A percentile compares a stretch with the other conserved stretches of the same genome.
These are phyloP conservation scores for Pelecanus crispus DNA, from an alignment of 2,113 vertebrate genomes.

Conservation along the genomic window DNA sequence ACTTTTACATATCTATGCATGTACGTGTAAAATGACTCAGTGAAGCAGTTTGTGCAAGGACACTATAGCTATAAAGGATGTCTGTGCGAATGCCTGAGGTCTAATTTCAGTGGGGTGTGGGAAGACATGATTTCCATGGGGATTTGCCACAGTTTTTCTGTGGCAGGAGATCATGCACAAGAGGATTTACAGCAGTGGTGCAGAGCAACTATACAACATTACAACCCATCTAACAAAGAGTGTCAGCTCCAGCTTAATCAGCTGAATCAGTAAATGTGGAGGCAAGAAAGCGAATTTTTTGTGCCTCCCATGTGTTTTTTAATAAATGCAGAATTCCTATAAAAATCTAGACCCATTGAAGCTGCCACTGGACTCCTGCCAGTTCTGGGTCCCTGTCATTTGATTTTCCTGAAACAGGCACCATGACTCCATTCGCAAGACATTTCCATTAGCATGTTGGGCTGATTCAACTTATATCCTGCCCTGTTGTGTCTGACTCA, in stretches of 20 bases:
- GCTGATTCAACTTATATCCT: constrained; percentile 16
- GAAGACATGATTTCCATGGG: background rate
- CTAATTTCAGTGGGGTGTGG: background rate
- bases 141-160: background rate
- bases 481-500: background rate
- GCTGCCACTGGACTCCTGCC: background rate
- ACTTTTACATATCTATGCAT: background rate
- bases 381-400: background rate
- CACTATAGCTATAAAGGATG: background rate
- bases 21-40: background rate
- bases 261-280: background rate
- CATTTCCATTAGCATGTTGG: background rate
- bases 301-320: background rate
- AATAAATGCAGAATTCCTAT: background rate
- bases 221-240: background rate
- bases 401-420: constrained; percentile 23
- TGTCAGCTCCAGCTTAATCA: background rate
- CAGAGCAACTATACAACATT: rapidly evolving
- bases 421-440: constrained; percentile 1
- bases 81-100: background rate
- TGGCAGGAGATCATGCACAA: background rate
- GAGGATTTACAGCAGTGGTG: background rate
- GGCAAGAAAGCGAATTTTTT: background rate
- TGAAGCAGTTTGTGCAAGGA: background rate
- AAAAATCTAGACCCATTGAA: background rate